Base-by-base conservation (phyloP, 2,888 invertebrate species). In the Parascotia fuliginaria region DNA sequence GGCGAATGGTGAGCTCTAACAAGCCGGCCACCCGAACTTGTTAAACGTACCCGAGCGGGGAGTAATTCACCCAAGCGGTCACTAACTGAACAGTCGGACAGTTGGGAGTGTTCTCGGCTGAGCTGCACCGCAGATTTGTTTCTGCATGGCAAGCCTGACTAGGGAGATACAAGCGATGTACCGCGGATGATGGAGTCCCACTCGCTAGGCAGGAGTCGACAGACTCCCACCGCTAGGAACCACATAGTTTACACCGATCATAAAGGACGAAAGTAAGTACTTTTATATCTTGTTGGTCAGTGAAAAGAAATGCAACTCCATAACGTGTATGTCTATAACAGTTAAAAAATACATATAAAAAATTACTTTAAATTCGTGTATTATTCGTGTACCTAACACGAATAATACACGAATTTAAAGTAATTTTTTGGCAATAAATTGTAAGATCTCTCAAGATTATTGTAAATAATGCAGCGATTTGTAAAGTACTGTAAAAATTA, bases 181-280 rank as follows among this genome's bases (percentile, higher is more conserved):
- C 34, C 52, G 55, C 62, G 67, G 66, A 71, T 66, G 69, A 91
- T 92, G 88, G 92, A 91, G 61, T 62, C 87, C 28, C 85, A 85
- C 55, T 83, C 88, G 34, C 64, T 89, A 52, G 84, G 80, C 49
- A 78, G 86, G 42, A 73, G 60, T 45, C 80, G 87, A 36, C 89
- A 85, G 52, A 75, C 83, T 19, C 88, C 88, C 1, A 80, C 90
- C n/a, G 83, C 87, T 1, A 84, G 92, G 43, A 92, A 92, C 65
- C 92, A 92, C 62, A 92, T 92, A 60, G 87, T 92, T 67, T 92
- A 92, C 72, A 92, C 92, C 28, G 92, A 92, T 59, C 92, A 92
- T 55, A 92, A 92, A 65, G 92, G 92, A 56, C 81, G 92, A 63
- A 92, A 92, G 92, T 92, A 65, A 92, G 92, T 91, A 29, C 41